Conservation (phyloP, 1,140 invertebrate genomes). For the Listronotus oregonensis region DNA sequence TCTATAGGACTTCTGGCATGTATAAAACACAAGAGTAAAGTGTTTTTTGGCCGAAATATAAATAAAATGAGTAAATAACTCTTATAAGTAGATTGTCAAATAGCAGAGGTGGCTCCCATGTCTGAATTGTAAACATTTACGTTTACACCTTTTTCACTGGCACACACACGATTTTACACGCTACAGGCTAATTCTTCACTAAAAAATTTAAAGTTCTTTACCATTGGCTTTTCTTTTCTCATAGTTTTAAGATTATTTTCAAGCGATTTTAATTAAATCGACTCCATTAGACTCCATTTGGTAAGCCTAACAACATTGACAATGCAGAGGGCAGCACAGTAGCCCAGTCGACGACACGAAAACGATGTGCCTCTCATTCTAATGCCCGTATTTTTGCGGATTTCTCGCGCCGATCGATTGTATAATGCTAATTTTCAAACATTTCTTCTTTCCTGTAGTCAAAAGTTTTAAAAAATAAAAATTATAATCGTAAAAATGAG, state of each 20-base stretch:
- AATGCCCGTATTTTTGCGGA: conserved; percentile 18
- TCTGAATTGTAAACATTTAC: conserved; percentile 57
- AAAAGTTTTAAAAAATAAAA: neutral
- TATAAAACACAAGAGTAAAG: conserved; percentile 9
- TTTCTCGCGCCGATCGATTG: conserved; percentile 28
- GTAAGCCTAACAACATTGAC: conserved; percentile 69
- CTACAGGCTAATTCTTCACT: conserved; percentile 54
- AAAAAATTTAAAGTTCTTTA: conserved; percentile 56
- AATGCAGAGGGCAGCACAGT: conserved; percentile 67
- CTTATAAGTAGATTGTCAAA: conserved; percentile 53
- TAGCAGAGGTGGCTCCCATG: conserved; percentile 57
- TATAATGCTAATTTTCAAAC: conserved; percentile 18
- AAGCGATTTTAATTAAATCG: conserved; percentile 55
- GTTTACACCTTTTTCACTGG: conserved; percentile 47
- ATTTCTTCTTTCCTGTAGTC: neutral
- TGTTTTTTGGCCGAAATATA: conserved; percentile 34
- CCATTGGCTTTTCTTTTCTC: conserved; percentile 53
- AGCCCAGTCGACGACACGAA: conserved; percentile 40
- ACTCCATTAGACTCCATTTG: conserved; percentile 60
- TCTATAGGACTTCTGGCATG: neutral
- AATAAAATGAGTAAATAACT: conserved; percentile 44
- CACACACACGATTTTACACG: conserved; percentile 51
- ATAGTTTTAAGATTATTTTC: conserved; percentile 50
- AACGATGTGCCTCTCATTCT: conserved; percentile 25
- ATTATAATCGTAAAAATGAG: neutral